Base-by-base conservation (phyloP, 2,797 vertebrate species). In the Passerculus sandwichensis region DNA sequence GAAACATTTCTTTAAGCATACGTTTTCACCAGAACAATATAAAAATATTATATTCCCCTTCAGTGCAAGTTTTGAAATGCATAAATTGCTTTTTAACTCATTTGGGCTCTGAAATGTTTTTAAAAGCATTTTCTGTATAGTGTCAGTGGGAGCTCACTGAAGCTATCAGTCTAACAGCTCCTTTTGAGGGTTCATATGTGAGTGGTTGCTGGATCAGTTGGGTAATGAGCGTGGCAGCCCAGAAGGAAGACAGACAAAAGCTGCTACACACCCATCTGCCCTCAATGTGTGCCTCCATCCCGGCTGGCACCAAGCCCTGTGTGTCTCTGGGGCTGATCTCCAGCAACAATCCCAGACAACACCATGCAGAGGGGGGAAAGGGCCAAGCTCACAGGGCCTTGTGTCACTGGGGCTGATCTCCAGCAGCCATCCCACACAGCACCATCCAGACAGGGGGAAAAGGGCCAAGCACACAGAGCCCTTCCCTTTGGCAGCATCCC, bases 401-500 rank as follows among this genome's bases (percentile, higher is more conserved):
- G 36, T 2, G 14, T 30, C 3, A 0, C 45, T n/a, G 8, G 30
- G 80, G 80, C 69, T 66, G 16, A 13, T 44, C 88, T 13, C 61
- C 62, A 32, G 62, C 11, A 12, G 53, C 5, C 0, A 62, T 30
- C 79, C 79, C 85, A 44, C 65, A 70, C 64, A 90, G 72, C 29
- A 26, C 18, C 64, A 72, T 12, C 65, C 57, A 84, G 62, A 66
- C 44, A 85, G 45, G 42, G 27, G 62, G 67, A 64, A 67, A 61
- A 56, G 54, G 89, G 89, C 86, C 82, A 73, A 69, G 71, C 6
- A 1, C 66, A 79, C 11, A 3, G 94, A 89, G 91, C 61, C 0
- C 4, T 47, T 96, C 85, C 73, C 76, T 51, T 88, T 94, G 95
- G 96, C 95, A 96, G 36, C 71, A 36, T 70, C 85, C 93, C 91